phyloP scores from a whole-genome alignment of 2,113 vertebrate species.

The Polyodon spathula region DNA sequence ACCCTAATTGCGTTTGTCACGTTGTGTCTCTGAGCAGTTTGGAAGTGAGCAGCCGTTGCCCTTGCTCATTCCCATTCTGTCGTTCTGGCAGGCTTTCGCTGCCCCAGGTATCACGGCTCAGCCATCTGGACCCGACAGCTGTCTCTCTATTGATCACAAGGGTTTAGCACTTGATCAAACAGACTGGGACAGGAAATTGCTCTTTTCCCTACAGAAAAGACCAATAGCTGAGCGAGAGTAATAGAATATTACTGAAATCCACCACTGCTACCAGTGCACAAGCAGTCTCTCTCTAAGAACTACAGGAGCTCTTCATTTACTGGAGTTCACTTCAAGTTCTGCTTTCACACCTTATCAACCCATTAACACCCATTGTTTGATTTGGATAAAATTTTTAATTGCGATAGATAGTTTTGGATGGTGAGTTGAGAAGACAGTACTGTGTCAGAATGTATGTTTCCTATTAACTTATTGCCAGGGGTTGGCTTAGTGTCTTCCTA shows the following conservation, averaged over 20 bases:
- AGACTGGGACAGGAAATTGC: constrained; percentile 99
- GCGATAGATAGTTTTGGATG: too few relatives aligned
- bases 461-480: too few relatives aligned
- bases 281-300: too few relatives aligned
- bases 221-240: constrained; percentile 88
- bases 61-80: constrained; percentile 94
- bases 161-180: constrained; percentile 99
- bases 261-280: constrained; percentile 26
- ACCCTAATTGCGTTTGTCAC: constrained; percentile 97
- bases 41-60: constrained; percentile 64
- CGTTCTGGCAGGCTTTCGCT: constrained; percentile 89
- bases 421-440: too few relatives aligned
- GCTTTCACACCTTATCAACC: too few relatives aligned
- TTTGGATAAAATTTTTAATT: too few relatives aligned
- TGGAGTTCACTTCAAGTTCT: too few relatives aligned
- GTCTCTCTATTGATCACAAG: constrained; percentile 99
- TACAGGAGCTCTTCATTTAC: too few relatives aligned
- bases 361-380: too few relatives aligned
- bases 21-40: constrained; percentile 68
- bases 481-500: too few relatives aligned
- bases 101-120: constrained; percentile 97
- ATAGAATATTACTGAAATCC: constrained; percentile 66
- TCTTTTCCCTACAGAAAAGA: constrained; percentile 96
- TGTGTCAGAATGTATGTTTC: too few relatives aligned
- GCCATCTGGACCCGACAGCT: constrained; percentile 99